These are phyloP conservation scores for Nasonia longicornis DNA, from an alignment of 1,140 invertebrate genomes.

Conservation along the genomic window DNA sequence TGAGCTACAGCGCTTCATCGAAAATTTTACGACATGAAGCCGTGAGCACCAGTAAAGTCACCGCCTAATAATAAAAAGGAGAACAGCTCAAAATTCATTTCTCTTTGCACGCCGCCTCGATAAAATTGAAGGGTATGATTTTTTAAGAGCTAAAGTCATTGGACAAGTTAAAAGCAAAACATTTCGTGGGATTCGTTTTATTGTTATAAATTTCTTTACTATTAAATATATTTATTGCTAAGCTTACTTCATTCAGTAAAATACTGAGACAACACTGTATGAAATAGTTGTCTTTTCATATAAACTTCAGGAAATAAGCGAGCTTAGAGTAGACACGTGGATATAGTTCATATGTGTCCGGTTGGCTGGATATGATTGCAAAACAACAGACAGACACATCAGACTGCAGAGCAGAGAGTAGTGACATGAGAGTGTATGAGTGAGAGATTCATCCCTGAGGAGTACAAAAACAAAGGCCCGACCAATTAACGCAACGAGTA, in stretches of 20 bases:
- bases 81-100: not conserved
- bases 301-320: no score
- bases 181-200: no score
- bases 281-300: no score
- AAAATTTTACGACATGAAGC: constrained; percentile 25
- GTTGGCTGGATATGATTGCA: no score
- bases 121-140: not conserved
- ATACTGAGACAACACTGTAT: no score
- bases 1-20: constrained; percentile 1
- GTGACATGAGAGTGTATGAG: not conserved
- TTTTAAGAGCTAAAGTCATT: not conserved
- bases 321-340: no score
- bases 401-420: not conserved
- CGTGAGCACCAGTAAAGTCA: not conserved
- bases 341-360: no score
- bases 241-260: no score
- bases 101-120: not conserved
- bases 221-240: no score
- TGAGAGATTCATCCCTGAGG: constrained; percentile 9
- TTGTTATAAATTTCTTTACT: no score
- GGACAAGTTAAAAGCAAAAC: no score
- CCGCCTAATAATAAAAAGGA: constrained; percentile 6
- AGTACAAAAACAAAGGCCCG: constrained; percentile 16
- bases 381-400: not conserved
- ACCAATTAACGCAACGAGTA: not conserved